A percentile compares a stretch with the other conserved stretches of the same genome.
phyloP scores from a whole-genome alignment of 2,797 vertebrate species.

The Simalia tracyae region DNA sequence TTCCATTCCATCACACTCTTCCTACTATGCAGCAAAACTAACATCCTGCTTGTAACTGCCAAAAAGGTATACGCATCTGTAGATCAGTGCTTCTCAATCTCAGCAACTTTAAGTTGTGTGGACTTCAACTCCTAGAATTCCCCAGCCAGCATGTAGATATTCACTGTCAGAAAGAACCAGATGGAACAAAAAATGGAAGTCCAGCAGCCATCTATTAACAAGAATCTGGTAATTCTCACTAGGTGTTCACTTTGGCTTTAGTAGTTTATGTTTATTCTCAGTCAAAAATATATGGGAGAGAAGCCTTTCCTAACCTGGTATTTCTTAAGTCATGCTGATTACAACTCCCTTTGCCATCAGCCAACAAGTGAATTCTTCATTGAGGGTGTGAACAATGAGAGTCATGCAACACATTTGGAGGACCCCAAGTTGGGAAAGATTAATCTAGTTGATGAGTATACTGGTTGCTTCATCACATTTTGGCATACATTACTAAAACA shows the following conservation, averaged over 20 bases:
- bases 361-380: neutral
- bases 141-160: too few relatives aligned
- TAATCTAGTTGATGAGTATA: neutral
- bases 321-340: neutral
- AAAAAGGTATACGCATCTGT: too few relatives aligned
- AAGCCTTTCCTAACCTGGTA: neutral
- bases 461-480: neutral
- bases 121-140: too few relatives aligned
- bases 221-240: neutral
- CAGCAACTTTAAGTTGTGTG: too few relatives aligned
- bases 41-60: neutral
- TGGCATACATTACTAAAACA: neutral
- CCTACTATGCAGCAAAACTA: neutral
- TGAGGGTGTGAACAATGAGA: neutral
- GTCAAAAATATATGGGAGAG: neutral
- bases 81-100: too few relatives aligned
- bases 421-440: neutral
- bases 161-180: neutral
- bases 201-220: neutral
- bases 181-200: neutral
- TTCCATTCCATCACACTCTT: too few relatives aligned
- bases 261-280: neutral
- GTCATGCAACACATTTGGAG: neutral
- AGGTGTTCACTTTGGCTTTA: neutral
- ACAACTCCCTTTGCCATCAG: neutral